Base-by-base conservation (phyloP, 2,113 vertebrate genomes). In the Gymnorhina tibicen region DNA sequence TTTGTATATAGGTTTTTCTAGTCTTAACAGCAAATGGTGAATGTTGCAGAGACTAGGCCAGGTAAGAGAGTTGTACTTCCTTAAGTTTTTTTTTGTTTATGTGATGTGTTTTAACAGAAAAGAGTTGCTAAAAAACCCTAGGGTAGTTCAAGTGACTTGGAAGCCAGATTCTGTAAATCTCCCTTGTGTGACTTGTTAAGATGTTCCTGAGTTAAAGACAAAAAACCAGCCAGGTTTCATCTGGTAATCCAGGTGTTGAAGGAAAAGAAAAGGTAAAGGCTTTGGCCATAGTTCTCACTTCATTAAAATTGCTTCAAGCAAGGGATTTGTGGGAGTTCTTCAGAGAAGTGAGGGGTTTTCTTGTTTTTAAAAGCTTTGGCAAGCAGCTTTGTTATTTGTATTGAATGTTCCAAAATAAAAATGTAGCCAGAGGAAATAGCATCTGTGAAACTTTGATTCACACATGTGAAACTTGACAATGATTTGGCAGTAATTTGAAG, bases 391-490 rank as follows among this genome's bases (percentile, higher is more conserved):
- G 53, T 82, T 87, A 67, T 68, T 92, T 82, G 47, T 83, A 21
- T 91, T 85, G 52, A 74, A 55, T 58, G 37, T 89, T 92, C 56
- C 52, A 81, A 87, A 92, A 83, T 68, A 85, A 74, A 95, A 92
- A 28, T 16, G 18, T 81, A 68, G 66, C 89, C 73, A 85, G 60
- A 89, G 64, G 93, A 95, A 95, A 75, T 42, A 78, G 24, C 9
- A 3, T 70, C 63, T 68, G 52, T 85, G 62, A 64, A 89, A 68
- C 73, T 76, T 92, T 87, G 77, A 81, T 95, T 85, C 73, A 30
- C 16, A 10, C 69, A 35, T 67, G 64, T 92, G 73, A 87, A 69
- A 68, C 49, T 24, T 62, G 67, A 66, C 86, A 74, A 49, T 74
- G 83, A 68, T 79, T 94, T 93, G 92, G 81, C 77, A 77, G 4